phyloP scores from a whole-genome alignment of 1,140 invertebrate genomes.

The Odontomachus brunneus region DNA sequence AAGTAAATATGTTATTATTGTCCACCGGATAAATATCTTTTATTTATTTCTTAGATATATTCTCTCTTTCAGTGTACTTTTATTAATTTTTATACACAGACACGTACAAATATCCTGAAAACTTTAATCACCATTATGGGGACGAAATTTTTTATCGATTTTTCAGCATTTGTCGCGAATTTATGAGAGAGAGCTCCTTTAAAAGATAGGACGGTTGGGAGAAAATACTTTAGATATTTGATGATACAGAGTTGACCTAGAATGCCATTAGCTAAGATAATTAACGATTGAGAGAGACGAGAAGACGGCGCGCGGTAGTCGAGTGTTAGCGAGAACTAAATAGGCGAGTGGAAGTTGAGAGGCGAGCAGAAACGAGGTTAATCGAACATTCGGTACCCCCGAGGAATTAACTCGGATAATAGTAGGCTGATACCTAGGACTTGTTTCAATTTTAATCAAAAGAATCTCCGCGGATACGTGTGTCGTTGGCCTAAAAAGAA shows the following conservation, averaged over 20 bases:
- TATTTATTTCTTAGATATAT: too few species aligned
- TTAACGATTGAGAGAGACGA: slow-evolving; percentile 48
- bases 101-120: too few species aligned
- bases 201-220: background rate
- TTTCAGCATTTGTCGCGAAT: slow-evolving; percentile 6
- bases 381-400: slow-evolving; percentile 54
- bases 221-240: slow-evolving; percentile 41
- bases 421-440: slow-evolving; percentile 36
- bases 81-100: too few species aligned
- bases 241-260: slow-evolving; percentile 40
- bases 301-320: slow-evolving; percentile 20
- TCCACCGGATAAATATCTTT: too few species aligned
- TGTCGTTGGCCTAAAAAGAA: slow-evolving; percentile 15
- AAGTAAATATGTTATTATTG: too few species aligned
- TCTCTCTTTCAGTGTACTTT: too few species aligned
- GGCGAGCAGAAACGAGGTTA: slow-evolving; percentile 47
- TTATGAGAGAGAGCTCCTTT: slow-evolving; percentile 2
- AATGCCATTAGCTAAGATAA: slow-evolving; percentile 50
- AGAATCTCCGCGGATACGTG: background rate
- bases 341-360: slow-evolving; percentile 52
- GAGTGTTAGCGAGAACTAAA: slow-evolving; percentile 45
- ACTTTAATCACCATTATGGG: too few species aligned
- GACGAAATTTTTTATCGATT: too few species aligned
- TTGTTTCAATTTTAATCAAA: slow-evolving; percentile 58
- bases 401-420: slow-evolving; percentile 57